Percentiles rank a stretch among this genome's conserved stretches.
These are phyloP conservation scores for Euproctis similis DNA, from an alignment of 2,888 invertebrate species.

Conservation along the genomic window DNA sequence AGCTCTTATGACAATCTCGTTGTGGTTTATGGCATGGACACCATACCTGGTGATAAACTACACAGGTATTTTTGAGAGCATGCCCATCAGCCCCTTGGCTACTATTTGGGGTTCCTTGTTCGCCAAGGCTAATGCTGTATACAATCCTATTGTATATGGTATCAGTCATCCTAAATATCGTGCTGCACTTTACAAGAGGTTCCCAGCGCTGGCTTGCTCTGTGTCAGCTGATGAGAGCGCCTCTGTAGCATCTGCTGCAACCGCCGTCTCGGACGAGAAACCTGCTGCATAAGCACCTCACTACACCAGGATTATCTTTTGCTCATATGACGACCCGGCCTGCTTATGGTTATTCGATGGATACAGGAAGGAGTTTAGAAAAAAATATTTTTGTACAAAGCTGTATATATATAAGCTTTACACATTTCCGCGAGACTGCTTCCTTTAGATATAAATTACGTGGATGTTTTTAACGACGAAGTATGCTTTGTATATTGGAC, in stretches of 20 bases:
- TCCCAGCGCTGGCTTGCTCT: conserved; percentile 84
- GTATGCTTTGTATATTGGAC: conserved; percentile 52
- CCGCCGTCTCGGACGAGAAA: conserved; percentile 80
- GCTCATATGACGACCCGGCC: conserved; percentile 2
- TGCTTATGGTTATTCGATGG: conserved; percentile 1
- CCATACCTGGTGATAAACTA: conserved; percentile 90
- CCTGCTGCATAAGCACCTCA: conserved; percentile 70
- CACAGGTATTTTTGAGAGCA: conserved; percentile 84
- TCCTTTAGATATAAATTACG: conserved; percentile 48
- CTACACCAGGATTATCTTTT: neutral
- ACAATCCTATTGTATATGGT: conserved; percentile 93
- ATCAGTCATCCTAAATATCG: conserved; percentile 90
- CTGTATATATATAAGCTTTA: conserved; percentile 1
- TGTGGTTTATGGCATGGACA: conserved; percentile 96
- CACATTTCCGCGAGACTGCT: conserved; percentile 51
- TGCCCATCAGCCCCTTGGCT: conserved; percentile 84
- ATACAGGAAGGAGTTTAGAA: conserved; percentile 6
- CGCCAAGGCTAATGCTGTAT: conserved; percentile 93
- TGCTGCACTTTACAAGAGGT: conserved; percentile 83
- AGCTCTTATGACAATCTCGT: conserved; percentile 90
- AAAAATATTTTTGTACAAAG: conserved; percentile 31
- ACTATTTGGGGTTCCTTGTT: conserved; percentile 94
- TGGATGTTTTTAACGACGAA: conserved; percentile 46
- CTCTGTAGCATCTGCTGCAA: conserved; percentile 80
- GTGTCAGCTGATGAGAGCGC: conserved; percentile 75